Conservation (phyloP, 2,797 vertebrate species). For the Chaetodon trifasciatus region DNA sequence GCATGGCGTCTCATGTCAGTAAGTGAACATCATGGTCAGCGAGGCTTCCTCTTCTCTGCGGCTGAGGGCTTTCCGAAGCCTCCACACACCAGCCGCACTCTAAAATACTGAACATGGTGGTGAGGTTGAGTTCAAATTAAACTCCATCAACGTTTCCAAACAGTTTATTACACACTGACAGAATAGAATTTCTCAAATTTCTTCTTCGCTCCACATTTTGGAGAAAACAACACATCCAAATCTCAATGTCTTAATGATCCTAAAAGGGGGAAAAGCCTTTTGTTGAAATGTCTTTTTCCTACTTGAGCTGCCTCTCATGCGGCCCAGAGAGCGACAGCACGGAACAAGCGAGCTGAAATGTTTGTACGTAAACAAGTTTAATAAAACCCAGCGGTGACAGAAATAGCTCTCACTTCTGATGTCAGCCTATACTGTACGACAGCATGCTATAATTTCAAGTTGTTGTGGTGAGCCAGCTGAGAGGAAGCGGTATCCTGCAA, state of each 20-base stretch:
- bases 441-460: not conserved
- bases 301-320: not conserved
- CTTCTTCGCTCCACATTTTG: not conserved
- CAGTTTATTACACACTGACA: not conserved
- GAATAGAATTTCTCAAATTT: not conserved
- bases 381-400: not conserved
- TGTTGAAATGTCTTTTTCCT: not conserved
- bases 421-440: not conserved
- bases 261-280: not conserved
- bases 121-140: not conserved
- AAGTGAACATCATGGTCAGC: slow-evolving; percentile 46
- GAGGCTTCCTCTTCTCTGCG: slow-evolving; percentile 40
- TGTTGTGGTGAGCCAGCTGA: slow-evolving; percentile 1
- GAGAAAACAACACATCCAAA: not conserved
- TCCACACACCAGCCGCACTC: not conserved
- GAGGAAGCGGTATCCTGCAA: slow-evolving; percentile 1
- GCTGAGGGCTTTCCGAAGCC: slow-evolving; percentile 27
- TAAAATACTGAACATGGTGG: not conserved
- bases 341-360: not conserved
- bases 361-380: slow-evolving; percentile 1
- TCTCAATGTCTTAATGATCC: not conserved
- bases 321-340: not conserved
- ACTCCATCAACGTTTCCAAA: not conserved
- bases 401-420: slow-evolving; percentile 4
- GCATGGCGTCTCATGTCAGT: slow-evolving; percentile 49